Base-by-base conservation (phyloP, 1,140 invertebrate species). In the Trichoplusia ni region DNA sequence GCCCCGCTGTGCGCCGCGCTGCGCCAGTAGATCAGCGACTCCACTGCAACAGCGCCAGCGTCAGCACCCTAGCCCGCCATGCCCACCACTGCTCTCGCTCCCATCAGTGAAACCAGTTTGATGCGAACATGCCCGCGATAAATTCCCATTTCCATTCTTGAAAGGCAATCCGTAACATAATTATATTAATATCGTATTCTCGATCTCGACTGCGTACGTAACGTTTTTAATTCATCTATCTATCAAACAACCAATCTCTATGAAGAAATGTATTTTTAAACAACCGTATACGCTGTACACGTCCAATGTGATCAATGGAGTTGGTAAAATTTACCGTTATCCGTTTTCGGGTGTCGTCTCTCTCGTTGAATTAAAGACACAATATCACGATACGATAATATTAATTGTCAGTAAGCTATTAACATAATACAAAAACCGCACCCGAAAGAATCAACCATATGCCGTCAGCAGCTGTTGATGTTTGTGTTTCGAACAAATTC, bases 1-100 rank as follows among this genome's bases (percentile, higher is more conserved):
- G 96, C 94, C 60, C 97, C 98, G 58, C 97, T 97, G 89, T 97
- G 97, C 91, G 97, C 97, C 61, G 97, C 95, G 92, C 98, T 96
- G 71, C 97, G 94, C 98, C 98, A 99, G 92, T 99, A 99, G 83
- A 99, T 95, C 82, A 99, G 92, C 77, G 98, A 97, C 86, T 97
- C 95, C 92, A 99, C 97, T 98, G 92, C 7, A 95, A 67, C 54
- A 40, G 35, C 42, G 23, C 29, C 11, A 37, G 29, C 11, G 8
- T n/a, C n/a, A n/a, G n/a, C n/a, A n/a, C n/a, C n/a, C n/a, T n/a
- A n/a, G n/a, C n/a, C n/a, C n/a, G n/a, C n/a, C n/a, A n/a, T n/a
- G n/a, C n/a, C n/a, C n/a, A n/a, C n/a, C n/a, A n/a, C n/a, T n/a
- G n/a, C n/a, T n/a, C n/a, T n/a, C n/a, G n/a, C n/a, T n/a, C n/a